A percentile compares a stretch with the other conserved stretches of the same genome.
Conservation (phyloP, 2,888 invertebrate genomes). For the Thymelicus lineola region DNA sequence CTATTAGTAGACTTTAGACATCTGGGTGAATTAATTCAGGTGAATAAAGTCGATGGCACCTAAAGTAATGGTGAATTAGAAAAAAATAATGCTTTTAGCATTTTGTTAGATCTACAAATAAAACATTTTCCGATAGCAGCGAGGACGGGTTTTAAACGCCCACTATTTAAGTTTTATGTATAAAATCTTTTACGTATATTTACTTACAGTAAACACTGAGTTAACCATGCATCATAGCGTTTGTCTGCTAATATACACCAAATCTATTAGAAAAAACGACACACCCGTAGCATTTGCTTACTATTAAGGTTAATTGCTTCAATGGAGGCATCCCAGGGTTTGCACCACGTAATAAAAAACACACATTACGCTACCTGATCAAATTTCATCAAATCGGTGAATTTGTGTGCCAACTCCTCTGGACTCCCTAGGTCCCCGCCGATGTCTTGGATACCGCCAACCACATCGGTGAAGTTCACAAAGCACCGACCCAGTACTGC, state of each 20-base stretch:
- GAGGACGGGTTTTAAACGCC: too few species aligned
- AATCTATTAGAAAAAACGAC: neutral
- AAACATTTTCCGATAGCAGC: too few species aligned
- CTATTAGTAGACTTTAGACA: too few species aligned
- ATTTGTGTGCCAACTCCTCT: slow-evolving; percentile 53
- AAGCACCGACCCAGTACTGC: slow-evolving; percentile 77
- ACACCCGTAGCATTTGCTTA: neutral
- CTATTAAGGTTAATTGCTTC: neutral
- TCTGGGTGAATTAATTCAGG: too few species aligned
- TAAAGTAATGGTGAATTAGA: too few species aligned
- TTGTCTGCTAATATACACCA: neutral
- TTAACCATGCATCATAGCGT: neutral
- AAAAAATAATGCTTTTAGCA: too few species aligned
- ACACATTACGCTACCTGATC: slow-evolving; percentile 64
- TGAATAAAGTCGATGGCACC: too few species aligned
- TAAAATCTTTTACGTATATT: too few species aligned
- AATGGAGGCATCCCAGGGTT: neutral
- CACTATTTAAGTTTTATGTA: too few species aligned
- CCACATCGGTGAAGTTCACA: slow-evolving; percentile 61
- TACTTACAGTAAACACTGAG: neutral
- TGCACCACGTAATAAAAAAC: neutral
- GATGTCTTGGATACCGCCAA: slow-evolving; percentile 42
- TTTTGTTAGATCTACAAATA: too few species aligned
- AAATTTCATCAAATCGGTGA: slow-evolving; percentile 61
- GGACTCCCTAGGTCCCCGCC: slow-evolving; percentile 43